A percentile compares a stretch with the other conserved stretches of the same genome.
Evolutionary conservation across 2,888 invertebrate genomes (phyloP).

Genomic region (Cataglyphis rosenhaueri): DNA sequence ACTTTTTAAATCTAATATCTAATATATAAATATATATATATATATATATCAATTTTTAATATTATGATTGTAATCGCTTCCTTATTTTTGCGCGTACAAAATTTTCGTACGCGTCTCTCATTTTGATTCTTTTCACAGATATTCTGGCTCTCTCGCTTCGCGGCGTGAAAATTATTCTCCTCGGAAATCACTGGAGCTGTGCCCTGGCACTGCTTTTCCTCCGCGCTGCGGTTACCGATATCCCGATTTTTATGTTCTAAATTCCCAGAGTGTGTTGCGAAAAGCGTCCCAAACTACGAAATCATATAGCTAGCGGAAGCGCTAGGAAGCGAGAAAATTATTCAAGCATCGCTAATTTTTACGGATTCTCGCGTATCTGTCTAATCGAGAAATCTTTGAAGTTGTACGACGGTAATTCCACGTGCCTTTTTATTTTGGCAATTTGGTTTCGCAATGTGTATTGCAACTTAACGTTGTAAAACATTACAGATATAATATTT

Average conservation of each 20-base stretch:
- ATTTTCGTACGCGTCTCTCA: neutral
- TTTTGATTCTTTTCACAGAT: neutral
- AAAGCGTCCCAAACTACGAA: constrained; percentile 26
- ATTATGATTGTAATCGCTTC: neutral
- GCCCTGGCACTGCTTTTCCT: constrained; percentile 49
- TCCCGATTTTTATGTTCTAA: constrained; percentile 42
- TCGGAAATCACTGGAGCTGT: constrained; percentile 61
- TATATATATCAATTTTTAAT: constrained; percentile 5
- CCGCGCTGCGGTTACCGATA: constrained; percentile 29
- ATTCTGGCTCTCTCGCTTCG: constrained; percentile 55
- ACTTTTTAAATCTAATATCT: neutral
- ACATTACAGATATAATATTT: neutral
- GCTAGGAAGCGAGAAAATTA: constrained; percentile 48
- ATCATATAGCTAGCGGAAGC: constrained; percentile 19
- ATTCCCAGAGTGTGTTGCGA: constrained; percentile 35
- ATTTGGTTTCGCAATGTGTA: neutral
- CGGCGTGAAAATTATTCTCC: constrained; percentile 54
- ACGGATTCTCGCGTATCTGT: constrained; percentile 24
- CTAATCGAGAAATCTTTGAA: constrained; percentile 21
- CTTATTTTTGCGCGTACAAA: neutral
- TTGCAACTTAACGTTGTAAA: neutral
- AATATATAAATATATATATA: neutral
- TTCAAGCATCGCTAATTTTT: constrained; percentile 44
- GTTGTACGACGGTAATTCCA: constrained; percentile 30
- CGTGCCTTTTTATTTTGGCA: constrained; percentile 21